These are phyloP conservation scores for Dasypogon diadema DNA, from an alignment of 2,888 invertebrate species.

Conservation along the genomic window DNA sequence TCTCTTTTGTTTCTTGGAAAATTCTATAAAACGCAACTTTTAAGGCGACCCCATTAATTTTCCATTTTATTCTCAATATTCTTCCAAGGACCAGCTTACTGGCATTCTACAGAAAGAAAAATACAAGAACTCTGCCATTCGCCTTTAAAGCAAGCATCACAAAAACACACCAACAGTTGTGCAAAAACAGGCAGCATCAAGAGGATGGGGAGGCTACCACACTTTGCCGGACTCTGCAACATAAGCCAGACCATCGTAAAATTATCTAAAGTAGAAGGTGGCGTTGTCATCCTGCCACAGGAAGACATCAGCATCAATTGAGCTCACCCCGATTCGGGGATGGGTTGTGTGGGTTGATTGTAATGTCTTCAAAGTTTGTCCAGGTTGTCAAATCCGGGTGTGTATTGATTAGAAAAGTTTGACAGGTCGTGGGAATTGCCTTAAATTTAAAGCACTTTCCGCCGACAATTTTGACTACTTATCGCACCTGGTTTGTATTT, in stretches of 20 bases:
- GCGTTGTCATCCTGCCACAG: not conserved
- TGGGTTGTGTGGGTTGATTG: not conserved
- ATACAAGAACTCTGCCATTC: not conserved
- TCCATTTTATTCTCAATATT: conserved; percentile 44
- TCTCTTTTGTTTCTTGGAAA: conserved; percentile 25
- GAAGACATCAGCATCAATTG: not conserved
- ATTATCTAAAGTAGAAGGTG: conserved; percentile 23
- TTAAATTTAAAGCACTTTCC: conserved; percentile 17
- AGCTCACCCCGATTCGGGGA: not conserved
- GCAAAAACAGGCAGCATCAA: conserved; percentile 13
- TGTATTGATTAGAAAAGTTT: conserved; percentile 45
- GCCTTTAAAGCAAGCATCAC: not conserved
- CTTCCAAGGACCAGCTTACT: not conserved
- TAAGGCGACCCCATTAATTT: conserved; percentile 47
- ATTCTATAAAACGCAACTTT: conserved; percentile 46
- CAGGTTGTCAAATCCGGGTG: conserved; percentile 28
- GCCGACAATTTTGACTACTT: not conserved
- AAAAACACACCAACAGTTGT: not conserved
- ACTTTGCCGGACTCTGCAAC: conserved; percentile 36
- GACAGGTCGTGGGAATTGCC: not conserved
- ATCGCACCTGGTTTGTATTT: conserved; percentile 33
- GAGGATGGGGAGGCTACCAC: not conserved
- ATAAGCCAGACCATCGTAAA: conserved; percentile 41
- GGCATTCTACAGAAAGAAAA: not conserved
- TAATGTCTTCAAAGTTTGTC: conserved; percentile 7